A percentile compares a stretch with the other conserved stretches of the same genome.
Conservation (phyloP, 1,140 invertebrate species). For the Temnothorax longispinosus region DNA sequence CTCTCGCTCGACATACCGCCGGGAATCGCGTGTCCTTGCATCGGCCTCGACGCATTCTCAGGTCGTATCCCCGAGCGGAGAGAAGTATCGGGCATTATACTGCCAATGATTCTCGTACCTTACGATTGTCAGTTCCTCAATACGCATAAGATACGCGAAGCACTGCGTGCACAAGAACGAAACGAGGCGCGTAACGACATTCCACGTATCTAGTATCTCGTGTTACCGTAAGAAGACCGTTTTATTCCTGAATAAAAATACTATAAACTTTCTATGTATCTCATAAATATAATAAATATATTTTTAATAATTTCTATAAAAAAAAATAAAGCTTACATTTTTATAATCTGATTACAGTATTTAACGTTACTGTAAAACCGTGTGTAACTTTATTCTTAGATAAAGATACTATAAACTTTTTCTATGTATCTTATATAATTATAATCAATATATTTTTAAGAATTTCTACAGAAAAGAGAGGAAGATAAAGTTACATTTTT, state of each 20-base stretch:
- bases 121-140: slow-evolving; percentile 42
- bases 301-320: not conserved
- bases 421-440: not conserved
- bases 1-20: slow-evolving; percentile 47
- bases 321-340: not conserved
- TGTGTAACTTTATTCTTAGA: not conserved
- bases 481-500: not conserved
- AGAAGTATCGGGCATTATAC: slow-evolving; percentile 46
- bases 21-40: slow-evolving; percentile 61
- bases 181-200: not conserved
- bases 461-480: not conserved
- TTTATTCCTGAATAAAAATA: not conserved
- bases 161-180: slow-evolving; percentile 15
- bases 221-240: not conserved
- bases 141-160: slow-evolving; percentile 31
- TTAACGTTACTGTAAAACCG: not conserved
- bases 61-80: slow-evolving; percentile 35
- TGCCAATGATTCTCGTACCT: slow-evolving; percentile 52
- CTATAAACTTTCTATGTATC: not conserved
- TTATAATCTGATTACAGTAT: not conserved
- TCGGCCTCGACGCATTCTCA: slow-evolving; percentile 55
- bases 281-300: not conserved
- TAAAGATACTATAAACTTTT: not conserved
- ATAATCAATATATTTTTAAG: not conserved
- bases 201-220: slow-evolving; percentile 4